A percentile compares a stretch with the other conserved stretches of the same genome.
These are phyloP conservation scores for Gobio occitaniae DNA, from an alignment of 2,797 vertebrate species.

Conservation along the genomic window DNA sequence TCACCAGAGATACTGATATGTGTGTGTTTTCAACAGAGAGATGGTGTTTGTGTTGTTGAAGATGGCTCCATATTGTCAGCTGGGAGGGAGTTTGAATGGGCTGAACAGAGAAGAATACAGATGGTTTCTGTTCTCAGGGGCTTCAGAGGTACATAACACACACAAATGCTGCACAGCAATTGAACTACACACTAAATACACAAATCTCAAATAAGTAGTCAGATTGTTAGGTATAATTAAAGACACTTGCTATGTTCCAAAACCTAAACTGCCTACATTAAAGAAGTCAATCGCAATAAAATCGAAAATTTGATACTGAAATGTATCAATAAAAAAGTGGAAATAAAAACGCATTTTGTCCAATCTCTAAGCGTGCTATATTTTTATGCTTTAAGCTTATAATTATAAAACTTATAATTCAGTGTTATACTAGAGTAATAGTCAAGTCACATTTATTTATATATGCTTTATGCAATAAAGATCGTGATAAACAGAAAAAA, in stretches of 20 bases:
- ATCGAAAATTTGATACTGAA: background rate
- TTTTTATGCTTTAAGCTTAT: background rate
- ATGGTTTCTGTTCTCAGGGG: slow-evolving; percentile 90
- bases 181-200: background rate
- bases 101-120: slow-evolving; percentile 92
- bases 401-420: background rate
- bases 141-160: slow-evolving; percentile 85
- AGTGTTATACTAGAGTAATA: background rate
- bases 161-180: background rate
- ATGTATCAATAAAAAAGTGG: background rate
- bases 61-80: slow-evolving; percentile 88
- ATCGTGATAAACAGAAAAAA: too few species aligned
- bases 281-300: background rate
- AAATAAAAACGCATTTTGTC: background rate
- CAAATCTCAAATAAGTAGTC: background rate
- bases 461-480: too few species aligned
- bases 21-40: slow-evolving; percentile 76
- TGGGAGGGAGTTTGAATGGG: slow-evolving; percentile 92
- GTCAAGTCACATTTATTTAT: too few species aligned
- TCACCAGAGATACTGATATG: slow-evolving; percentile 47
- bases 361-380: background rate
- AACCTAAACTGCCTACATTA: background rate
- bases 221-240: background rate
- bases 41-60: slow-evolving; percentile 84
- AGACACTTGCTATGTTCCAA: background rate